phyloP scores from a whole-genome alignment of 2,113 vertebrate genomes.

The Clarias gariepinus region DNA sequence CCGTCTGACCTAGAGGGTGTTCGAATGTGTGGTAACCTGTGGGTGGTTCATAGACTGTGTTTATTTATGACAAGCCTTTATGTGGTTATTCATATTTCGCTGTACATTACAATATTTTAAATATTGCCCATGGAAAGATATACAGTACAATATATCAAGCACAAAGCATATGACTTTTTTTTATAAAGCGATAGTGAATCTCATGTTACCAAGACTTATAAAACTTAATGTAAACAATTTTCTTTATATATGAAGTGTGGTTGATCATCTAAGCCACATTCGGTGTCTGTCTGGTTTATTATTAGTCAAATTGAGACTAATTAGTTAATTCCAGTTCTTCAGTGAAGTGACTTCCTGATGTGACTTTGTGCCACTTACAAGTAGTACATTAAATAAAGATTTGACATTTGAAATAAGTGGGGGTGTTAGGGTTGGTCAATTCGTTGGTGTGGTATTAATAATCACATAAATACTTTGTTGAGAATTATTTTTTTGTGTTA shows the following conservation, averaged over 20 bases:
- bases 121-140: background rate
- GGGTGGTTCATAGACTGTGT: background rate
- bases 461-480: background rate
- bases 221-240: background rate
- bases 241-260: background rate
- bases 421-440: background rate
- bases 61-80: background rate
- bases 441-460: background rate
- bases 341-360: background rate
- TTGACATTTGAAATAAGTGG: background rate
- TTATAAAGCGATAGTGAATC: background rate
- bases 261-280: background rate
- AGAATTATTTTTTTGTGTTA: background rate
- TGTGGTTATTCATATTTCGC: background rate
- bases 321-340: background rate
- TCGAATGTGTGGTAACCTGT: background rate
- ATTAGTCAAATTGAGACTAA: too few species aligned
- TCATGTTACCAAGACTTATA: too few species aligned
- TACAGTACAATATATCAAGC: background rate
- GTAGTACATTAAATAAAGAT: background rate
- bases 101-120: background rate
- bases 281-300: background rate
- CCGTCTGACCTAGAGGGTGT: conserved; percentile 29
- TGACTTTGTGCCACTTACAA: background rate
- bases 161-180: background rate